These are phyloP conservation scores for Zoanthus sansibaricus DNA, from an alignment of 92 coral and sea anemone genomes.

Conservation along the genomic window DNA sequence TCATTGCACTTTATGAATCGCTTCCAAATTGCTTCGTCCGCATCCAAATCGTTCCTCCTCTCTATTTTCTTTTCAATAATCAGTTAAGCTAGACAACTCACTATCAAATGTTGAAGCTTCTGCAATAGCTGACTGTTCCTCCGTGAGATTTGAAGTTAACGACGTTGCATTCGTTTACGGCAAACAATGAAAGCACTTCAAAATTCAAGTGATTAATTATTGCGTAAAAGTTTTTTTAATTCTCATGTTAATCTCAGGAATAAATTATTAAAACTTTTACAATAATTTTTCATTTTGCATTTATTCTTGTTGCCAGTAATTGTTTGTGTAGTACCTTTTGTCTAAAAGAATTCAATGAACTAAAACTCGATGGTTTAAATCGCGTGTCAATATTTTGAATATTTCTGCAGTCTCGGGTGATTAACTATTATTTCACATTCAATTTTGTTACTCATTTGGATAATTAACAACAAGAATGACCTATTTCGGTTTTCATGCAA, in stretches of 20 bases:
- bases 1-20: too few relatives aligned
- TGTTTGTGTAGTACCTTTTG: not conserved
- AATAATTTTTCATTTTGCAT: not conserved
- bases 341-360: not conserved
- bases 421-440: constrained; percentile 22
- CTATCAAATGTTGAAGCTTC: not conserved
- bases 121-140: too few relatives aligned
- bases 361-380: not conserved
- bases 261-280: not conserved
- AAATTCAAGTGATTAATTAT: not conserved
- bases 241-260: not conserved
- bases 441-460: not conserved
- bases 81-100: not conserved
- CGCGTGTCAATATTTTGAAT: constrained; percentile 40
- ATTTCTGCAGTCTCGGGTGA: constrained; percentile 8
- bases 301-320: not conserved
- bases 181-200: not conserved
- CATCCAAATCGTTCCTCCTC: too few relatives aligned
- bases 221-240: not conserved
- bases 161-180: not conserved
- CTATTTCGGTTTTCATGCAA: not conserved
- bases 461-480: constrained; percentile 5
- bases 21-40: too few relatives aligned
- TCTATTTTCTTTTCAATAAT: not conserved
- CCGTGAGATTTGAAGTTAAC: not conserved